Evolutionary conservation across 2,113 vertebrate species (phyloP).

Genomic region (Otis tarda): DNA sequence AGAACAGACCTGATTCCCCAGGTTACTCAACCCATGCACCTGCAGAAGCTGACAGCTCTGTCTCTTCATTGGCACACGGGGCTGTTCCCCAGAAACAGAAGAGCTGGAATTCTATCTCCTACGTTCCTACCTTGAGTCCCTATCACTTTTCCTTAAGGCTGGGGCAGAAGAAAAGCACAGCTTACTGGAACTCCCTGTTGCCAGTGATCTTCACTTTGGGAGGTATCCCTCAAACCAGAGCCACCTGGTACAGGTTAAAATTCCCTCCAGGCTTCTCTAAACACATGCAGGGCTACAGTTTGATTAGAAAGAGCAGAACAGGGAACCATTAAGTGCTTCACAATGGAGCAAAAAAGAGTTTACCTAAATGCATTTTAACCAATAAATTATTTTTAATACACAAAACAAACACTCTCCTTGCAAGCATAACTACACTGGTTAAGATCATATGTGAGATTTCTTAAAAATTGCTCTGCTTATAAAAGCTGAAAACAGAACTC

Average conservation of each 20-base stretch:
- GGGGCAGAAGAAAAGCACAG: background rate
- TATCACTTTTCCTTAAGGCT: background rate
- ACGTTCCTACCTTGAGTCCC: too few relatives aligned
- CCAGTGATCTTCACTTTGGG: background rate
- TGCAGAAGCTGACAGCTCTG: accelerated
- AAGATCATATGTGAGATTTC: background rate
- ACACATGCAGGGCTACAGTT: background rate
- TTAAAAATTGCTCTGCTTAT: background rate
- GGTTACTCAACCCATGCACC: accelerated
- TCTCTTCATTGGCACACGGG: background rate
- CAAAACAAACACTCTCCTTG: background rate
- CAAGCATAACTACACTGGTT: accelerated
- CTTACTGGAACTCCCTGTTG: background rate
- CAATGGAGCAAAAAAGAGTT: background rate
- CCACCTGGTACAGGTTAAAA: too few relatives aligned
- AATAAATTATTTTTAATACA: background rate
- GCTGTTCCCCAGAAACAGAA: background rate
- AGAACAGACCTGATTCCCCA: background rate
- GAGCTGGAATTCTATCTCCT: background rate
- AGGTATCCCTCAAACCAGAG: background rate
- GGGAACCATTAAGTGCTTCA: background rate
- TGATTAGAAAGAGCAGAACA: background rate
- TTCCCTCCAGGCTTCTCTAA: background rate
- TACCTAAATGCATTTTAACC: background rate
- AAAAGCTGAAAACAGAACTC: background rate